Evolutionary conservation across 2,113 vertebrate species (phyloP), one percentile per base, ranked within the genome.

Genomic region (Brachionichthys hirsutus): DNA sequence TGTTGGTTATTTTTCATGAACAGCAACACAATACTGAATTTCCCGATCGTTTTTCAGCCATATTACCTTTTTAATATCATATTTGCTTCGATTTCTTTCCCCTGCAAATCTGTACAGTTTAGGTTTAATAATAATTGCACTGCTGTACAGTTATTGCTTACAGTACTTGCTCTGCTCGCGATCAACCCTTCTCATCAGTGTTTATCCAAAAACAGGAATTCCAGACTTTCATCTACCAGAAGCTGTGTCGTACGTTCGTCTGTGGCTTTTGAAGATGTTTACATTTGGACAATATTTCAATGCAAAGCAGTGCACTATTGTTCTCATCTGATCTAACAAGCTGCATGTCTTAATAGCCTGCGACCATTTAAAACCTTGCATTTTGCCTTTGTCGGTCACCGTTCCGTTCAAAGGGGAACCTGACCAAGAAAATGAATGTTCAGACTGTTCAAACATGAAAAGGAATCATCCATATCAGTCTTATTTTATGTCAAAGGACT

Each of bases 331-430:
- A 70, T 73, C 73, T 65, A 38, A 62, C 70, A 81, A 77, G 68
- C 74, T 87, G 87, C 82, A 88, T 90, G 88, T 89, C 84, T 88
- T 83, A 85, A 88, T 81, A 80, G 64, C 75, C 83, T 83, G 72
- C 69, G 62, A 80, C 67, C 64, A 52, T 84, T 77, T 46, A 73
- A 22, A 75, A 62, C 53, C 70, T 67, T 74, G 77, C 82, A 84
- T 85, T 86, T 87, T 88, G 81, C 80, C 75, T 88, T 82, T 71
- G 67, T 82, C 71, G 63, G 69, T 78, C 63, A 70, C 40, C 68
- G 62, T 62, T 75, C 47, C 53, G 74, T 74, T 76, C 61, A 63
- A 59, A 24, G 50, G n/a, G 47, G 62, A 40, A 81, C 38, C 56
- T 76, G 78, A 81, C 60, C 49, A 75, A 71, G 63, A 80, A 80